A percentile compares a stretch with the other conserved stretches of the same genome.
Conservation (phyloP, 2,113 vertebrate species). For the Anser cygnoides region DNA sequence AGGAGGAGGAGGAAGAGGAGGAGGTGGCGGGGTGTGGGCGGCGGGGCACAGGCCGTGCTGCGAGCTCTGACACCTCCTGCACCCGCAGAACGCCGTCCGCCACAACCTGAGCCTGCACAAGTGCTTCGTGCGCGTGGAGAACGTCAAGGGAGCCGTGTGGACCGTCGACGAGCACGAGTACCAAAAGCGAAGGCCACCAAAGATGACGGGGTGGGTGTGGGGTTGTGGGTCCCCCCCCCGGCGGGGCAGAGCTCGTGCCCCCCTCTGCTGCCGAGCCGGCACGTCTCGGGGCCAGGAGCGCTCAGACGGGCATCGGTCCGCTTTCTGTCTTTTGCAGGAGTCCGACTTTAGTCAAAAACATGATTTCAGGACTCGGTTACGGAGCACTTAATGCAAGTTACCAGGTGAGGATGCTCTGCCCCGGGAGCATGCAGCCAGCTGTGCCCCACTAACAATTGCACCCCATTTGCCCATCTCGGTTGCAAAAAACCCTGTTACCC, state of each 20-base stretch:
- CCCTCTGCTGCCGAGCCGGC: background rate
- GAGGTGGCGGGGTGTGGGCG: background rate
- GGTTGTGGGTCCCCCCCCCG: background rate
- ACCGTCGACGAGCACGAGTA: conserved; percentile 98
- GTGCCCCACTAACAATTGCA: no score
- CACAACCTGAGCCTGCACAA: conserved; percentile 99
- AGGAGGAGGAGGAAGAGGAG: background rate
- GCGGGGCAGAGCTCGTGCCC: accelerated
- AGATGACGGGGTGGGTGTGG: conserved; percentile 94
- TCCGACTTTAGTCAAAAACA: conserved; percentile 98
- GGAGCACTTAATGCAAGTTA: conserved; percentile 98
- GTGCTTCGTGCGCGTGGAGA: conserved; percentile 99
- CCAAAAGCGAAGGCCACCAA: conserved; percentile 99
- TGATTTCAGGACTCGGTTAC: conserved; percentile 97
- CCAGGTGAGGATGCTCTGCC: conserved; percentile 83
- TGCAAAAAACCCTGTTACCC: background rate
- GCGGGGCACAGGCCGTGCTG: accelerated
- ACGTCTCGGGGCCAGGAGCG: accelerated
- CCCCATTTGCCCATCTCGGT: no score
- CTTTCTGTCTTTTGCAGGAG: conserved; percentile 80
- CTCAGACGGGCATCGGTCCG: background rate
- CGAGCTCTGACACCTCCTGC: background rate
- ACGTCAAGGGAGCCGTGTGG: conserved; percentile 99
- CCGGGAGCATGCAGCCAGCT: background rate
- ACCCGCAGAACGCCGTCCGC: conserved; percentile 92